Base-by-base conservation (phyloP, 2,797 vertebrate species). In the Enteromius trimaculatus region DNA sequence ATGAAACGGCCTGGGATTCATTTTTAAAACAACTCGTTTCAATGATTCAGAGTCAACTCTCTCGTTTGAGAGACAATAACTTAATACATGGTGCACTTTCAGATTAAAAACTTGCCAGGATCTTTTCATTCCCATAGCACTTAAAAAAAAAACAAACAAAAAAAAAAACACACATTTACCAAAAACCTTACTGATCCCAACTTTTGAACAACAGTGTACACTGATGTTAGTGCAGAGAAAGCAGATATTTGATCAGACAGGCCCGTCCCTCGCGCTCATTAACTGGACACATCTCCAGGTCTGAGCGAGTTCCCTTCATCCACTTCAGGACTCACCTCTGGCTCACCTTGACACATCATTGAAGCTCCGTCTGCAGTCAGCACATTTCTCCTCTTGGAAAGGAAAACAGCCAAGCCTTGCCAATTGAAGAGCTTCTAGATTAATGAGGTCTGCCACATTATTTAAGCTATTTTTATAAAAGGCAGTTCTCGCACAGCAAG, bases 391-490 rank as follows among this genome's bases (percentile, higher is more conserved):
- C 39, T 37, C 65, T 85, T 81, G 64, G 74, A 64, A 34, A 72
- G 62, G 39, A 68, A 68, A 49, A 53, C 11, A 8, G 39, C 64
- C 14, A 19, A 34, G 44, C 23, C 26, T 42, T 86, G 64, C 75
- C 81, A 84, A 74, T 17, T 76, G 68, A 81, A 72, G 44, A 51
- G 51, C 82, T 85, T 85, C 74, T 79, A 60, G 34, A 89, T 88
- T 78, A 85, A 85, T 77, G 75, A 86, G 62, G 79, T 79, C 55
- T 81, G 65, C 65, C 81, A 75, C 85, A 83, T 72, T 70, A 39
- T 83, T 86, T 5, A 68, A 77, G 70, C 29, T 75, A 51, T 84
- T 85, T 89, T 84, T 80, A 78, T 64, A 77, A 76, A 39, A 78
- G 47, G 68, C 71, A 60, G 8, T 51, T 62, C 68, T 31, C 16